A percentile compares a stretch with the other conserved stretches of the same genome.
These are phyloP conservation scores for Tetramorium alpestre DNA, from an alignment of 1,140 invertebrate species.

Conservation along the genomic window DNA sequence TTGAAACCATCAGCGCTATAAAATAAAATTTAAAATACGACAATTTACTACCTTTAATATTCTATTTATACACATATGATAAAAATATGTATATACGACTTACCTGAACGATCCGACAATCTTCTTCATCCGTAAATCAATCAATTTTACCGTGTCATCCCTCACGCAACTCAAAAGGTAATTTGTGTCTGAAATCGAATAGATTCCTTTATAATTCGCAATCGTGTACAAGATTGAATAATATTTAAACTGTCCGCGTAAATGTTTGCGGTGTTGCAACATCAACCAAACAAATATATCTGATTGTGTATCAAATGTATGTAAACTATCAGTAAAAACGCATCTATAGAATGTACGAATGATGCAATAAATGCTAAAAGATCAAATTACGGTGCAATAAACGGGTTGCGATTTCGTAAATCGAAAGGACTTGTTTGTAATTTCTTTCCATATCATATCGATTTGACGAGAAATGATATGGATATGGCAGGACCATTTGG, in stretches of 20 bases:
- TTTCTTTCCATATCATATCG: conserved; percentile 53
- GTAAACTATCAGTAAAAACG: conserved; percentile 3
- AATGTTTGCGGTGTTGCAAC: conserved; percentile 17
- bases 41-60: conserved; percentile 22
- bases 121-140: conserved; percentile 97
- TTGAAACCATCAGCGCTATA: conserved; percentile 96
- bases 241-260: conserved; percentile 28
- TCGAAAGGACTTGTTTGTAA: conserved; percentile 35
- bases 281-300: conserved; percentile 18
- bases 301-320: not conserved
- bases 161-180: conserved; percentile 96
- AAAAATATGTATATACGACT: conserved; percentile 73
- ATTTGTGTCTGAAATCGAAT: conserved; percentile 91
- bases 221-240: conserved; percentile 7
- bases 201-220: conserved; percentile 18
- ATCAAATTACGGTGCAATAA: not conserved
- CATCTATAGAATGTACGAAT: not conserved
- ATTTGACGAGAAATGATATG: conserved; percentile 19
- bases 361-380: not conserved
- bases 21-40: conserved; percentile 63
- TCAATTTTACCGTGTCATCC: conserved; percentile 97
- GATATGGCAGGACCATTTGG: not conserved
- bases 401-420: not conserved
- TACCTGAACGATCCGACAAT: conserved; percentile 96
- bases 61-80: not conserved